Evolutionary conservation across 2,113 vertebrate genomes (phyloP), one percentile per base, ranked within the genome.

Genomic region (Syrrhaptes paradoxus): DNA sequence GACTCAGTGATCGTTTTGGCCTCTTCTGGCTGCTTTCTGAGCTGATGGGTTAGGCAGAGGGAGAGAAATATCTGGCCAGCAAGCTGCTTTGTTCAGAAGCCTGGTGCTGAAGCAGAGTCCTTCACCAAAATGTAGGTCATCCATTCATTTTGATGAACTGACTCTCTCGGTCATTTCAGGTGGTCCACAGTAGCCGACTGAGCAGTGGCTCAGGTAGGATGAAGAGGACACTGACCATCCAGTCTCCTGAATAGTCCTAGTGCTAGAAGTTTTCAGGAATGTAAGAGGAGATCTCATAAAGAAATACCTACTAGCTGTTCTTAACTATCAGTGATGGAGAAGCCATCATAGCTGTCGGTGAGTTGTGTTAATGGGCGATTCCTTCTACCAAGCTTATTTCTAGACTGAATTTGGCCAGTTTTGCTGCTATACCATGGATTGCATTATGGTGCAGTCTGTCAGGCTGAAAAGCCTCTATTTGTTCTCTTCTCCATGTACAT

Each of bases 11-110:
- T 80, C 18, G 0, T 67, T 90, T 75, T 90, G 58, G 79, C 86
- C 65, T 93, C 55, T 93, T 87, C 79, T 90, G 85, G 59, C 63
- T 93, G 29, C 13, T 85, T 94, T 96, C 72, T 88, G 59, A 93
- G 55, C 48, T 84, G 46, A 79, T 59, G 68, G 51, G 31, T 67
- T 79, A 74, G 85, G 59, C 66, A 87, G 51, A 85, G 36, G 75
- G 51, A 96, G 43, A 84, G 55, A 48, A 90, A 28, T 71, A 93
- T 57, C 78, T 96, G 94, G 59, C 75, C 57, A 83, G 59, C 18
- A 48, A 43, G 58, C 73, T 68, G 57, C 29, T 81, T 90, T 91
- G 76, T 29, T 92, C 76, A 52, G 76, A 45, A 92, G 45, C 54
- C 77, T 72, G 58, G 28, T 88, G 51, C 71, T 70, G 38, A 84